Base-by-base conservation (phyloP, 2,888 invertebrate species). In the Chloromyia formosa region DNA sequence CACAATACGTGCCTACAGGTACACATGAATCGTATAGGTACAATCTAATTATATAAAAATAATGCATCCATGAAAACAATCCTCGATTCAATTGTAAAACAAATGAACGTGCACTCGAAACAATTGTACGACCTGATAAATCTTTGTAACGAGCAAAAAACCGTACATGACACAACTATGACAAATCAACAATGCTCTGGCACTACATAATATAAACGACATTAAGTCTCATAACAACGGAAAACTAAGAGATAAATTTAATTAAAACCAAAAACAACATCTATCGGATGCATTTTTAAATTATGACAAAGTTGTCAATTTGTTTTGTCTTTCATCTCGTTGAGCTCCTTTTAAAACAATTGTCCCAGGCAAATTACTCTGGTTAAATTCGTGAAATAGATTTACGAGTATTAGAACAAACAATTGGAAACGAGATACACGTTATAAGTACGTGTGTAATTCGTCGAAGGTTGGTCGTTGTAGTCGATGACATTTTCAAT, bases 61-160 rank as follows among this genome's bases (percentile, higher is more conserved):
- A 66, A 20, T 66, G 16, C 66, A 45, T 22, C 22, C 49, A n/a
- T 49, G 9, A 49, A 42, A 66, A 66, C 45, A 66, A 66, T 66
- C 66, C 66, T 2, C 66, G 45, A 66, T 66, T 66, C 66, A 49
- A 71, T 58, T 71, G 71, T 71, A 40, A 71, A 71, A 71, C 71
- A 71, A 71, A 71, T 71, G 42, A 71, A 71, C 71, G 71, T 71
- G 71, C 71, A 71, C 18, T 71, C 58, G 40, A 71, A 58, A 71
- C 71, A 56, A 71, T 71, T 71, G 71, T 71, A 42, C 16, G 27
- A 22, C 35, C 40, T 58, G 58, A 71, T 71, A 71, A 58, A 71
- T 58, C 58, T 71, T 35, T 18, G 58, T 71, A 56, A 56, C 42
- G 71, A 71, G 40, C 71, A 58, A 56, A 53, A 71, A 35, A 35